Percentiles rank a stretch among this genome's conserved stretches.
Evolutionary conservation across 2,888 invertebrate genomes (phyloP).

Genomic region (Nephrotoma flavescens): DNA sequence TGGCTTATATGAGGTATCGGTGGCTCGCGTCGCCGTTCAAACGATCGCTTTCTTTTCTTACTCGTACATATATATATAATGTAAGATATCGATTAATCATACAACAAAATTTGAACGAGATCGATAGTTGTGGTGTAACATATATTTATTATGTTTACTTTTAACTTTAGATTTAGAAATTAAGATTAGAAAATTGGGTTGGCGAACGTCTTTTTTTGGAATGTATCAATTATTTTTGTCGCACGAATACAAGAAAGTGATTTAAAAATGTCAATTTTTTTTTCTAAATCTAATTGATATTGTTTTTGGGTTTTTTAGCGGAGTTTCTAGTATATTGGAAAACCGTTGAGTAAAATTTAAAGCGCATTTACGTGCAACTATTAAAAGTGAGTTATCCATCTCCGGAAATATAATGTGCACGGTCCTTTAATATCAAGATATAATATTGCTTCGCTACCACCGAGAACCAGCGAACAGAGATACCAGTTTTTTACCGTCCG

Average conservation of each 20-base stretch:
- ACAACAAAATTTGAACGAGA: not conserved
- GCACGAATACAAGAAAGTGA: not conserved
- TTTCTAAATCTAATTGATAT: too few relatives aligned
- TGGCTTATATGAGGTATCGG: not conserved
- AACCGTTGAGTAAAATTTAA: too few relatives aligned
- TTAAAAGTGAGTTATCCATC: too few relatives aligned
- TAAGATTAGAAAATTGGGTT: not conserved
- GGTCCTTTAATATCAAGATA: too few relatives aligned
- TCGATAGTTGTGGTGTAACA: not conserved
- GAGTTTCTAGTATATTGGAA: too few relatives aligned
- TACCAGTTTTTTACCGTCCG: too few relatives aligned
- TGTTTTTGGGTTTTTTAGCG: too few relatives aligned
- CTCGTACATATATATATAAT: not conserved
- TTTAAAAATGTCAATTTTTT: too few relatives aligned
- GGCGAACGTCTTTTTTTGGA: not conserved
- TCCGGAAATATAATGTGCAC: too few relatives aligned
- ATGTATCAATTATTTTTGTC: not conserved
- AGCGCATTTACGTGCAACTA: too few relatives aligned
- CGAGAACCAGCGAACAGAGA: too few relatives aligned
- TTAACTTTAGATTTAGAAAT: not conserved
- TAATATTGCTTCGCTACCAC: too few relatives aligned
- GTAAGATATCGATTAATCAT: not conserved
- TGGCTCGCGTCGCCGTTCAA: not conserved
- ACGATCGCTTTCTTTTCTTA: not conserved
- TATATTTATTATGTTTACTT: not conserved